A percentile compares a stretch with the other conserved stretches of the same genome.
These are phyloP conservation scores for Criorhina ranunculi DNA, from an alignment of 2,888 invertebrate genomes.

Conservation along the genomic window DNA sequence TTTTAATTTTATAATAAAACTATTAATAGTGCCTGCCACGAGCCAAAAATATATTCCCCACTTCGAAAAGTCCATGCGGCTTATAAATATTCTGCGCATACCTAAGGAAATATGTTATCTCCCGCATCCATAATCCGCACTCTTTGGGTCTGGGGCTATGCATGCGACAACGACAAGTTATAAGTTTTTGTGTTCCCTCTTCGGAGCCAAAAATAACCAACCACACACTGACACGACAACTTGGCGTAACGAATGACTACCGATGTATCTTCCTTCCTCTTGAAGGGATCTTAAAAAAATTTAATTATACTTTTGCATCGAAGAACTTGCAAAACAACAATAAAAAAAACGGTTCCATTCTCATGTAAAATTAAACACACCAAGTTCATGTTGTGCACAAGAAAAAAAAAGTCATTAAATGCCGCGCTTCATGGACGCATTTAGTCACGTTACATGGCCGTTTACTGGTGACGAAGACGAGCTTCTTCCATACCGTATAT, in stretches of 20 bases:
- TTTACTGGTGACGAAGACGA: slow-evolving; percentile 28
- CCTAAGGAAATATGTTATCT: slow-evolving; percentile 20
- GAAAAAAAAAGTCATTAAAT: slow-evolving; percentile 34
- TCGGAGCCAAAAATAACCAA: slow-evolving; percentile 60
- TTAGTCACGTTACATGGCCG: slow-evolving; percentile 24
- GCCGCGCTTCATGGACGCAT: slow-evolving; percentile 37
- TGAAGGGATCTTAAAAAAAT: neutral
- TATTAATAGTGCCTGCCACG: slow-evolving; percentile 15
- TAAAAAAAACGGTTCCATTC: neutral
- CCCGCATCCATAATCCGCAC: slow-evolving; percentile 35
- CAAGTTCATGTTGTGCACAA: slow-evolving; percentile 2
- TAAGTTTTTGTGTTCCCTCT: slow-evolving; percentile 10
- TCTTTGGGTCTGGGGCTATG: neutral
- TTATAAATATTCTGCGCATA: neutral
- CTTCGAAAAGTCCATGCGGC: slow-evolving; percentile 4
- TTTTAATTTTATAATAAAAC: neutral
- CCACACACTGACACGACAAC: neutral
- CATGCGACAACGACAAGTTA: slow-evolving; percentile 35
- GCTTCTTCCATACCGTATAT: slow-evolving; percentile 10
- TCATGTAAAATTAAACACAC: slow-evolving; percentile 23
- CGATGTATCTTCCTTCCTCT: slow-evolving; percentile 22
- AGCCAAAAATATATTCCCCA: neutral
- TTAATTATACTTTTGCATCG: slow-evolving; percentile 16
- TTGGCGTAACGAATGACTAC: slow-evolving; percentile 33
- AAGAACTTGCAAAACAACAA: slow-evolving; percentile 3